Conservation (phyloP, 1,140 invertebrate species). For the Thaumatotibia leucotreta region DNA sequence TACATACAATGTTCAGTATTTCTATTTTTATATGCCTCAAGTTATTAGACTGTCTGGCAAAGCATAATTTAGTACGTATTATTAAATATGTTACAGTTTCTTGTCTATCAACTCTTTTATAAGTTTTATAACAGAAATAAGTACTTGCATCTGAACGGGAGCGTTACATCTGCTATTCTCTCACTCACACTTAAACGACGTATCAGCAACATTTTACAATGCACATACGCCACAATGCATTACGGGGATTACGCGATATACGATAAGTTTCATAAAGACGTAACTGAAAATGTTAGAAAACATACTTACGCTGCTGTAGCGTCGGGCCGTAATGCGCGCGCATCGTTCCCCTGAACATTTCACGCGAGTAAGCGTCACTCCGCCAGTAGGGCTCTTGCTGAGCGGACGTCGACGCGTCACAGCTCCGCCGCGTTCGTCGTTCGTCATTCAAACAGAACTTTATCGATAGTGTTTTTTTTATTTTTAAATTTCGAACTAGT, state of each 20-base stretch:
- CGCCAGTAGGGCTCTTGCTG: constrained; percentile 50
- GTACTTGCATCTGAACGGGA: not conserved
- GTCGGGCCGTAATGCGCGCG: not conserved
- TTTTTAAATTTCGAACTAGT: not conserved
- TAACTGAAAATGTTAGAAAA: not conserved
- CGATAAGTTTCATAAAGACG: not conserved
- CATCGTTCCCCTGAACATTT: not conserved
- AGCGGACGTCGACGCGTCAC: constrained; percentile 44
- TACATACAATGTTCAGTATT: too few relatives aligned
- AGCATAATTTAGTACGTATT: not conserved
- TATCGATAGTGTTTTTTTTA: too few relatives aligned
- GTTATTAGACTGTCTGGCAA: not conserved
- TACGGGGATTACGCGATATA: not conserved
- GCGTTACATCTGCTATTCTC: not conserved
- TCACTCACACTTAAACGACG: not conserved
- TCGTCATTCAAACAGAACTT: not conserved
- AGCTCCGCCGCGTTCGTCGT: not conserved
- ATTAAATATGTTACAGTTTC: not conserved
- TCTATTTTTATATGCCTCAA: too few relatives aligned
- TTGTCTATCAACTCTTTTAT: not conserved
- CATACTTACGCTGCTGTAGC: not conserved
- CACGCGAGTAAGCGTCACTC: constrained; percentile 36
- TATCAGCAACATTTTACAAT: not conserved
- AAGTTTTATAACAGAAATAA: not conserved
- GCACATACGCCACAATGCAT: not conserved